Evolutionary conservation across 2,888 invertebrate genomes (phyloP), one percentile per base, ranked within the genome.

Genomic region (Drosophila cracens): DNA sequence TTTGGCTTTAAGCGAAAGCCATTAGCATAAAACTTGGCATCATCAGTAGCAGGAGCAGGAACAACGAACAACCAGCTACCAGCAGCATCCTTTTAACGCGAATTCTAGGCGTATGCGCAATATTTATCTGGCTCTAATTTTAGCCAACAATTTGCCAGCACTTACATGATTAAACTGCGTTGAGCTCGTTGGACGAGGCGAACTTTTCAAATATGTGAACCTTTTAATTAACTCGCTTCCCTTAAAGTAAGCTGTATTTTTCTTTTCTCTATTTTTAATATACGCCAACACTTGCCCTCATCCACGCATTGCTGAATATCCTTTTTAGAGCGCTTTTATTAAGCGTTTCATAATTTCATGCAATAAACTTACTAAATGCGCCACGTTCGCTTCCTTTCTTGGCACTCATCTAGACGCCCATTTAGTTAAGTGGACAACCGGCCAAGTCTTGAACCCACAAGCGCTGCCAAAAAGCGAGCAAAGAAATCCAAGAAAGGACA

Each of bases 21-120:
- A 87, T 87, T 87, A 90, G 90, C 87, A 90, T 89, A 90, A 90
- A 87, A 90, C 90, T 87, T 84, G 90, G 87, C 82, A 89, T 81
- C 86, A 83, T 69, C 82, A 83, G 76, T 29, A 63, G 76, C 21
- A 63, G 60, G 56, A 74, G 60, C 36, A 67, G 53, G 40, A 27
- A 27, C 65, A 68, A 53, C 53, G 46, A 63, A 73, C 70, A 51
- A 58, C 58, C 48, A 56, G 33, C 62, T 43, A 60, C 29, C 51
- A 46, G 38, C 64, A 46, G 51, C 64, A 83, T 79, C 76, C 76
- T 84, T 81, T 89, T 78, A 86, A 76, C 79, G 72, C 81, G 66
- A 64, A 52, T 56, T 66, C 82, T 77, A 83, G 84, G 90, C 86
- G 90, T 86, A 90, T 90, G 89, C 83, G 89, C 84, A 80, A 90